Base-by-base conservation (phyloP, 2,113 vertebrate genomes). In the Charadrius vociferus region DNA sequence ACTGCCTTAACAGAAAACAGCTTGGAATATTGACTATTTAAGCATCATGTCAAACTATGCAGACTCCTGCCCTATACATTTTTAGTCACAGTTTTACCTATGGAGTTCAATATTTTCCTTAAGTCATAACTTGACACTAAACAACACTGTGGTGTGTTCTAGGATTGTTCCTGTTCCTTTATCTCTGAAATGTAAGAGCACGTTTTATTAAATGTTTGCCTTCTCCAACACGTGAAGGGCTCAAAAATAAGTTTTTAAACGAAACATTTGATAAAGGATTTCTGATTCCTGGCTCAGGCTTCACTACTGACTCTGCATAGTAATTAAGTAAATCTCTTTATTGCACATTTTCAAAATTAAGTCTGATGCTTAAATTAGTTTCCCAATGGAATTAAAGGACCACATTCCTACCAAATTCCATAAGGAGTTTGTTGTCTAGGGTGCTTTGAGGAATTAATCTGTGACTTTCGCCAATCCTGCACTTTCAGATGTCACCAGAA, bases 291-390 rank as follows among this genome's bases (percentile, higher is more conserved):
- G 47, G 9, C 27, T n/a, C 62, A 82, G 74, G 19, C 32, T 66
- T 72, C n/a, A 43, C 39, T 85, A 78, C n/a, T 12, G 12, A 75
- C 36, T 68, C 49, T 90, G 70, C 56, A 65, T 29, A 56, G 34
- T 61, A 90, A 92, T 90, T 87, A 94, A 72, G 61, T 34, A 93
- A 93, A 94, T 90, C 47, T 79, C 78, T 92, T 95, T 58, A 82
- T 45, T 65, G 34, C 11, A 83, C 55, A 43, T 88, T 88, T 88
- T 88, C 55, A 73, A 86, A 86, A 80, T 34, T 19, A 10, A 65
- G 47, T 52, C 56, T 81, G 67, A 37, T 73, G 34, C 36, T 80
- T 89, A 73, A 88, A 68, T 84, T 90, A 77, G 61, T 66, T 68
- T 94, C 45, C 27, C 63, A 90, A 88, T 52, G 39, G 34, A 89